Conservation (phyloP, 2,888 invertebrate species). For the Aphrophora alni region DNA sequence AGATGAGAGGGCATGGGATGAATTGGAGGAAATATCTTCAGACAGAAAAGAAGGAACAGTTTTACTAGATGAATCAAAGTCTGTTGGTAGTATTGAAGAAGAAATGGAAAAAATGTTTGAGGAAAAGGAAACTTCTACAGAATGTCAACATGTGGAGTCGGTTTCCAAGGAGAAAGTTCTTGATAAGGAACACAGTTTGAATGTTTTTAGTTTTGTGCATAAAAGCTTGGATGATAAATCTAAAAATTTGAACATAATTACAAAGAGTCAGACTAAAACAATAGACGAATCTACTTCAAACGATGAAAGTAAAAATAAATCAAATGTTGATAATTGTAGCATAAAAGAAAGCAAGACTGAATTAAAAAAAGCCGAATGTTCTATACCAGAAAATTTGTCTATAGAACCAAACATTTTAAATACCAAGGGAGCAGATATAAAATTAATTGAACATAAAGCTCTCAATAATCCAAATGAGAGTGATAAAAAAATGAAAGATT, state of each 20-base stretch:
- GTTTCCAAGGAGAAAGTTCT: not conserved
- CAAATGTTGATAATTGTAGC: not conserved
- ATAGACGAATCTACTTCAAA: not conserved
- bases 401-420: not conserved
- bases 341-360: not conserved
- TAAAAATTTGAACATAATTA: not conserved
- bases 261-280: not conserved
- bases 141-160: not conserved
- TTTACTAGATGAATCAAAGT: not conserved
- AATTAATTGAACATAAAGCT: not conserved
- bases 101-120: conserved; percentile 2
- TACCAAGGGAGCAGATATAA: not conserved
- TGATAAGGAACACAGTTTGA: not conserved
- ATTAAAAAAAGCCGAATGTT: not conserved
- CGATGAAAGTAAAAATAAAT: not conserved
- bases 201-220: not conserved
- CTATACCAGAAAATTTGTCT: not conserved
- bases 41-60: not conserved
- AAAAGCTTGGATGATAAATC: not conserved
- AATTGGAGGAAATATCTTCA: not conserved
- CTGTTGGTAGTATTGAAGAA: not conserved
- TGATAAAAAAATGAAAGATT: not conserved
- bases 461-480: not conserved
- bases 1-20: not conserved
- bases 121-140: not conserved